A percentile compares a stretch with the other conserved stretches of the same genome.
phyloP scores from a whole-genome alignment of 2,888 invertebrate species.

The Chloroclysta siterata region DNA sequence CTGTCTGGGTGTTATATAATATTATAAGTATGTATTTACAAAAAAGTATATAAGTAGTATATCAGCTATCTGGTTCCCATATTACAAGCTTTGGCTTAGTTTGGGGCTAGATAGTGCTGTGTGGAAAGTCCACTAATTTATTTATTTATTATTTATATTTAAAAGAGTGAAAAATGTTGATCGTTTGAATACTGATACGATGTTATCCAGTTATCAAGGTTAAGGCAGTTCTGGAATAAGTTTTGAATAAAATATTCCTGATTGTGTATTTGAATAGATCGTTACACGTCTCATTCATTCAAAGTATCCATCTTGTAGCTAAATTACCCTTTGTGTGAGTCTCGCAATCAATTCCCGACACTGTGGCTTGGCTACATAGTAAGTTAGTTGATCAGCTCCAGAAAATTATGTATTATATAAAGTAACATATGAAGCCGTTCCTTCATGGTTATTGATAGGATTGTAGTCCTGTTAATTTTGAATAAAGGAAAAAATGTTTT shows the following conservation, averaged over 20 bases:
- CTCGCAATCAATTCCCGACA: slow-evolving; percentile 44
- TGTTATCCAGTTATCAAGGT: neutral
- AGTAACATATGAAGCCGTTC: slow-evolving; percentile 28
- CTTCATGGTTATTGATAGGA: slow-evolving; percentile 16
- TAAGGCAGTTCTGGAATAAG: neutral
- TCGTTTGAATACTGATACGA: neutral
- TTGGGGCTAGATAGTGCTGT: too few species aligned
- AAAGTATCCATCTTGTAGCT: slow-evolving; percentile 54
- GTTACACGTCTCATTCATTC: slow-evolving; percentile 58
- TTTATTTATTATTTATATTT: too few species aligned
- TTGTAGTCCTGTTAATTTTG: neutral
- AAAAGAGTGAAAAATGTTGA: neutral
- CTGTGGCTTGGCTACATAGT: slow-evolving; percentile 35
- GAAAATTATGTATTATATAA: slow-evolving; percentile 24
- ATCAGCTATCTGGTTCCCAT: too few species aligned
- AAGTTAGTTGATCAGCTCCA: slow-evolving; percentile 34
- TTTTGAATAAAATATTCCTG: slow-evolving; percentile 66
- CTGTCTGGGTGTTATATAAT: too few species aligned
- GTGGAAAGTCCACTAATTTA: too few species aligned
- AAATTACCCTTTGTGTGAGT: slow-evolving; percentile 66
- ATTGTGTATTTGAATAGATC: slow-evolving; percentile 68
- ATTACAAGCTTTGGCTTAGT: too few species aligned
- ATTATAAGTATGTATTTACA: too few species aligned
- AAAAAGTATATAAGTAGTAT: too few species aligned
- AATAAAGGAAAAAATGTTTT: too few species aligned